phyloP scores from a whole-genome alignment of 2,888 invertebrate genomes.

The Clanis bilineata region DNA sequence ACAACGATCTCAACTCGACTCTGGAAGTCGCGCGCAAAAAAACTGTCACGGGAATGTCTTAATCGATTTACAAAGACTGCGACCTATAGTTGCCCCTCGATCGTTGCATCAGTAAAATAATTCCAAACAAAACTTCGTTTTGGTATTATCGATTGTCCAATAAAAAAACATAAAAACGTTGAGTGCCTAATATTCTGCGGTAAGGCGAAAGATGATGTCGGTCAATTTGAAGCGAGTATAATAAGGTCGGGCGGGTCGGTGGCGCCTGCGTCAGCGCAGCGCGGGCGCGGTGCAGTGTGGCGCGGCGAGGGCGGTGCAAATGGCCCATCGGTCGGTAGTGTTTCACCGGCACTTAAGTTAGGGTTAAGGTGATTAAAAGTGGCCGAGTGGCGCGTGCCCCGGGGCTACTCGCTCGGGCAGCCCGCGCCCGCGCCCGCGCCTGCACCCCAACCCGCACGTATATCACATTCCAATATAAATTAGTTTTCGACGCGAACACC shows the following conservation, averaged over 20 bases:
- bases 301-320: slow-evolving; percentile 36
- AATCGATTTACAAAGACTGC: slow-evolving; percentile 69
- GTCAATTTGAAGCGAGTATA: slow-evolving; percentile 13
- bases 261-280: slow-evolving; percentile 53
- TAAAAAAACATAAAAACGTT: slow-evolving; percentile 7
- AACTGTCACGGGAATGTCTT: slow-evolving; percentile 63
- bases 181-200: slow-evolving; percentile 6
- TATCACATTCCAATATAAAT: slow-evolving; percentile 82
- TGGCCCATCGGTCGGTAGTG: slow-evolving; percentile 50
- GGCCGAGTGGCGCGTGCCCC: slow-evolving; percentile 62
- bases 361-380: slow-evolving; percentile 73
- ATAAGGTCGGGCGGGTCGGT: slow-evolving; percentile 23
- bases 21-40: slow-evolving; percentile 51
- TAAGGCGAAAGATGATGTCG: slow-evolving; percentile 6
- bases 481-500: slow-evolving; percentile 66
- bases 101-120: slow-evolving; percentile 12
- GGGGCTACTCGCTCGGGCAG: slow-evolving; percentile 39
- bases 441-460: slow-evolving; percentile 53
- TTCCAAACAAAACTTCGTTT: not conserved
- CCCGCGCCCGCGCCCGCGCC: slow-evolving; percentile 54
- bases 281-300: slow-evolving; percentile 26
- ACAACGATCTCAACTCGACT: slow-evolving; percentile 35
- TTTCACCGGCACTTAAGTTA: slow-evolving; percentile 62
- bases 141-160: not conserved
- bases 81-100: slow-evolving; percentile 23